Percentiles rank a stretch among this genome's conserved stretches.
Conservation (phyloP, 2,888 invertebrate species). For the Drosophila pseudotalamancana region DNA sequence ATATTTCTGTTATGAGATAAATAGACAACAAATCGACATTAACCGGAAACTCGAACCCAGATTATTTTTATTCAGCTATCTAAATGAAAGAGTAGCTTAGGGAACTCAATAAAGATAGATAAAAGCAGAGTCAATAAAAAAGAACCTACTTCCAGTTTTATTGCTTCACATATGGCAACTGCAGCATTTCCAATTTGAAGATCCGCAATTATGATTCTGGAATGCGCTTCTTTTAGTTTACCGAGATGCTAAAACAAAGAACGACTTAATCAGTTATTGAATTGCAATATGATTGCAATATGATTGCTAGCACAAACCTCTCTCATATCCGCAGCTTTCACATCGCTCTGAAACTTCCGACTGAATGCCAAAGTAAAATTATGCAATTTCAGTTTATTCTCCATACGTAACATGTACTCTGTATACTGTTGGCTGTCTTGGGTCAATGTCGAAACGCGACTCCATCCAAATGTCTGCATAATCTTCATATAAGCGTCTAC, state of each 20-base stretch:
- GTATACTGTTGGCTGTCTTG: constrained; percentile 92
- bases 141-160: constrained; percentile 75
- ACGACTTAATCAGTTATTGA: not conserved
- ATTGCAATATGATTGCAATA: not conserved
- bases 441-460: constrained; percentile 89
- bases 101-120: no score
- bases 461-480: constrained; percentile 88
- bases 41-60: not conserved
- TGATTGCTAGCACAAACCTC: constrained; percentile 31
- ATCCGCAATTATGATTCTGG: constrained; percentile 92
- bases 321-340: constrained; percentile 21
- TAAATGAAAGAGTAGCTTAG: no score
- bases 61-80: not conserved
- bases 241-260: constrained; percentile 86
- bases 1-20: not conserved
- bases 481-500: constrained; percentile 87
- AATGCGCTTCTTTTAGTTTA: constrained; percentile 88
- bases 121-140: not conserved
- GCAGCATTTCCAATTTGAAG: constrained; percentile 90
- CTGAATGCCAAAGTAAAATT: constrained; percentile 88
- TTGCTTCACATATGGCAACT: constrained; percentile 92
- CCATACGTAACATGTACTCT: constrained; percentile 90
- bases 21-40: no score
- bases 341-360: constrained; percentile 87
- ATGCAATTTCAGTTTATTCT: constrained; percentile 87